phyloP scores from a whole-genome alignment of 2,113 vertebrate species.

The Tapirus terrestris region DNA sequence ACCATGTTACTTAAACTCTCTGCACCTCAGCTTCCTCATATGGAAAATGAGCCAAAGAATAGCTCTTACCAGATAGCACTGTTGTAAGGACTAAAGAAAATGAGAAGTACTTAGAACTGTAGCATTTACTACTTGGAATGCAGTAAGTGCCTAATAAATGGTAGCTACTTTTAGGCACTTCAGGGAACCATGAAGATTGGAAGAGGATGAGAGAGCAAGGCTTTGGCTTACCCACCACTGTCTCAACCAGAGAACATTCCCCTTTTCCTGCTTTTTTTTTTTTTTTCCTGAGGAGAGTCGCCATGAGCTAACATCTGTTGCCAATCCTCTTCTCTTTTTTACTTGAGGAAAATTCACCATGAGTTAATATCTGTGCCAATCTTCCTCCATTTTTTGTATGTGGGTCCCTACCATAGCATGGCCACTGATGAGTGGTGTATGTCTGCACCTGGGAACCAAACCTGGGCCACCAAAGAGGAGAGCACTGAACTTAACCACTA shows the following conservation, averaged over 20 bases:
- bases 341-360: too few relatives aligned
- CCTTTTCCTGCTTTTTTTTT: not conserved
- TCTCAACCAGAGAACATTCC: not conserved
- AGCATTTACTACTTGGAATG: not conserved
- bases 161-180: not conserved
- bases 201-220: not conserved
- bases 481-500: too few relatives aligned
- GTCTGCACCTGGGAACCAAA: too few relatives aligned
- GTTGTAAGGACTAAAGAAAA: not conserved
- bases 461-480: too few relatives aligned
- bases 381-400: too few relatives aligned
- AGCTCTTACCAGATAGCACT: not conserved
- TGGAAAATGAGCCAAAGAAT: not conserved
- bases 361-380: too few relatives aligned
- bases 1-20: not conserved
- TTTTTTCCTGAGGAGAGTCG: too few relatives aligned
- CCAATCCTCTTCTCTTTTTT: too few relatives aligned
- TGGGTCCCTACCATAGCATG: too few relatives aligned
- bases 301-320: too few relatives aligned
- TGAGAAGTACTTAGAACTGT: not conserved
- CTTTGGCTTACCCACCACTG: not conserved
- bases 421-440: too few relatives aligned
- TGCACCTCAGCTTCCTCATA: not conserved
- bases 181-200: not conserved
- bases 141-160: not conserved